phyloP scores from a whole-genome alignment of 1,140 invertebrate genomes.

The Andrena cerasifolii region DNA sequence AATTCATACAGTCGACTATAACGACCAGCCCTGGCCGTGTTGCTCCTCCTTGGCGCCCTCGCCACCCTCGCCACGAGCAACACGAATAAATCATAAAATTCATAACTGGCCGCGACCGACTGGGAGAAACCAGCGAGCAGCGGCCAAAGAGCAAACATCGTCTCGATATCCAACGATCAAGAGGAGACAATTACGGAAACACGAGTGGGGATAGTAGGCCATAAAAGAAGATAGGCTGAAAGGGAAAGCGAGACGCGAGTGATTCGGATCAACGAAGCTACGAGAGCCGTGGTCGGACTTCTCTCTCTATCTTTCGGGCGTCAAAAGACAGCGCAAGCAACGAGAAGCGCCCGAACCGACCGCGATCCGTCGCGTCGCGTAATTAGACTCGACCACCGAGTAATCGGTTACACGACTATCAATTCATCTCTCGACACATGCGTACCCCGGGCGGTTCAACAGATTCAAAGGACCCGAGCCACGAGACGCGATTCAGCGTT shows the following conservation, averaged over 20 bases:
- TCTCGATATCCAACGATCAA: background rate
- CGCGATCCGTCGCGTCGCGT: background rate
- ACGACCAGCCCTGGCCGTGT: conserved; percentile 38
- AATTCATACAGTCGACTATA: conserved; percentile 74
- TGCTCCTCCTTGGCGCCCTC: background rate
- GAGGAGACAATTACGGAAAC: too few species aligned
- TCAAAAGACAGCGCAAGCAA: too few species aligned
- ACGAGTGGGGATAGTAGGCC: too few species aligned
- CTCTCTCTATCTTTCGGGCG: too few species aligned
- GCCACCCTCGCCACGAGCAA: conserved; percentile 47
- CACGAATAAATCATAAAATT: conserved; percentile 78
- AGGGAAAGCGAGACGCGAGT: too few species aligned
- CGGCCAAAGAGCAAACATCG: background rate
- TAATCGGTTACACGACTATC: background rate
- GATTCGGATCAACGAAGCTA: too few species aligned
- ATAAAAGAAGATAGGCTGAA: too few species aligned
- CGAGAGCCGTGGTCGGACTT: too few species aligned
- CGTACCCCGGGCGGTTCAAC: background rate
- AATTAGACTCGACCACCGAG: conserved; percentile 7
- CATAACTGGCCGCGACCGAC: conserved; percentile 63
- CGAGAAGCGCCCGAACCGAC: too few species aligned
- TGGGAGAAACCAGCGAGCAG: conserved; percentile 22
- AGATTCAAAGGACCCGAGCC: background rate
- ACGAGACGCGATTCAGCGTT: too few species aligned
- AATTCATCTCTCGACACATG: background rate